Percentiles rank a stretch among this genome's conserved stretches.
phyloP scores from a whole-genome alignment of 2,113 vertebrate genomes.

The Machaerirhynchus nigripectus region DNA sequence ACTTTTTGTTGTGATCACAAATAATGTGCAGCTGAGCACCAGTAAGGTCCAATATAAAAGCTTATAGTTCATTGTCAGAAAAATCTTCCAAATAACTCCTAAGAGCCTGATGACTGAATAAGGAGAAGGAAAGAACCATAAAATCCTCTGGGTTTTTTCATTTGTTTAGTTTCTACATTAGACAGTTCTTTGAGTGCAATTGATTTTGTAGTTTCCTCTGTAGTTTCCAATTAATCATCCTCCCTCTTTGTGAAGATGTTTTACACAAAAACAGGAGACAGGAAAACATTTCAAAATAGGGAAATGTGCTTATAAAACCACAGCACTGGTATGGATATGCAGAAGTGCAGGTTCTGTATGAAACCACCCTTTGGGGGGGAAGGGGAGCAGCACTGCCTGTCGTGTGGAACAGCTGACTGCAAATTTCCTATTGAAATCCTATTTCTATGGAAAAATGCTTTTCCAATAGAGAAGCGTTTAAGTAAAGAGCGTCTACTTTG shows the following conservation, averaged over 20 bases:
- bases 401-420: not conserved
- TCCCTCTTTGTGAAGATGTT: not conserved
- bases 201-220: constrained; percentile 63
- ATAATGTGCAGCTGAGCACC: not conserved
- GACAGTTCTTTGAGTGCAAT: constrained; percentile 41
- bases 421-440: constrained; percentile 48
- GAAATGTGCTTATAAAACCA: constrained; percentile 33
- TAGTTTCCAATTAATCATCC: constrained; percentile 51
- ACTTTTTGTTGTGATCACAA: not conserved
- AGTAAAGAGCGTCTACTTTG: constrained; percentile 29
- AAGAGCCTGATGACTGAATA: not conserved
- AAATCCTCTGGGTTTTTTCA: not conserved
- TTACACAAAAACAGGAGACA: constrained; percentile 54
- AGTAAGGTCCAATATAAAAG: not conserved
- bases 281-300: constrained; percentile 36
- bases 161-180: constrained; percentile 27
- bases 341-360: constrained; percentile 18
- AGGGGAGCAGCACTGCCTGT: not conserved
- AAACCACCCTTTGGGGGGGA: not conserved
- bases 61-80: not conserved
- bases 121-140: not conserved
- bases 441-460: constrained; percentile 43
- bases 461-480: constrained; percentile 26
- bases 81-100: not conserved
- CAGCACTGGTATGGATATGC: not conserved